Evolutionary conservation across 2,113 vertebrate species (phyloP), one percentile per base, ranked within the genome.

Genomic region (Columbina picui): DNA sequence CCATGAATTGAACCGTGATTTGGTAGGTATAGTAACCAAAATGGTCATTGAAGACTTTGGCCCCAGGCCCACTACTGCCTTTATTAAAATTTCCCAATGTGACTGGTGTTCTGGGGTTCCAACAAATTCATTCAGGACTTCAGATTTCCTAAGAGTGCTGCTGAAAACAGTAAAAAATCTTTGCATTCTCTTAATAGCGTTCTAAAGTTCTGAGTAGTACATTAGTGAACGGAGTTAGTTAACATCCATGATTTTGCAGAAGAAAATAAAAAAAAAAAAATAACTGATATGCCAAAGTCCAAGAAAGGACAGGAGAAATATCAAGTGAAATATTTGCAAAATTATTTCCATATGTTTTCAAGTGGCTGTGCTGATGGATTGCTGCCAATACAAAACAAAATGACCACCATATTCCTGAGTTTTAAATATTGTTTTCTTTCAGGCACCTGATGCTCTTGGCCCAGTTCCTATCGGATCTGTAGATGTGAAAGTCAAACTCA

Each of bases 361-460:
- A 27, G 56, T 75, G 68, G 22, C 68, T 91, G 9, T 84, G 39
- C 30, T 78, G n/a, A 21, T 64, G 52, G 14, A 55, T 57, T 93
- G 5, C n/a, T 90, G 69, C 25, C 52, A 74, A 7, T 53, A 59
- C 19, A 84, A 86, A 93, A 30, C 20, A 65, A 82, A 90, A 87
- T 93, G 32, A 20, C 27, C 19, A 53, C 19, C 26, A 16, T 43
- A 22, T 57, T 56, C n/a, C 32, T 52, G 32, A 2, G 22, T 60
- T 86, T 94, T 65, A 88, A 92, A 84, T 41, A 34, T 14, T 71
- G 6, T 70, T 25, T 71, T 81, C 14, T 96, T 97, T 77, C 87
- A 99, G 99, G 97, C 97, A 96, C 95, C 90, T 41, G 89, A 96
- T 91, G 92, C 97, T 90, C 96, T 98, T 94, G 97, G 95, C 38